Evolutionary conservation across 2,113 vertebrate genomes (phyloP).

Genomic region (Mungos mungo): DNA sequence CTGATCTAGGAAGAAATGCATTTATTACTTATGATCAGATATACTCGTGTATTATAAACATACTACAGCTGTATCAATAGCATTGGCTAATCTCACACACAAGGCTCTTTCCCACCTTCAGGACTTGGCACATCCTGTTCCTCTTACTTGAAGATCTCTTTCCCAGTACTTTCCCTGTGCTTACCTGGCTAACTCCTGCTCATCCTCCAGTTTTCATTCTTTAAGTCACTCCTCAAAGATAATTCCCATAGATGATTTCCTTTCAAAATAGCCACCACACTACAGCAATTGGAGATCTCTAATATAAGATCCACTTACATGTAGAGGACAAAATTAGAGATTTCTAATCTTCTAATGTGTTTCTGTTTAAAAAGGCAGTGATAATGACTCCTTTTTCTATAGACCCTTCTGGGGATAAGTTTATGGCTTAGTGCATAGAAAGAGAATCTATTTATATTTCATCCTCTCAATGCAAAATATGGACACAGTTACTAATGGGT

Average conservation of each 20-base stretch:
- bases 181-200: not conserved
- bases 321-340: not conserved
- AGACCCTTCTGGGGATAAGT: not conserved
- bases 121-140: not conserved
- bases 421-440: constrained; percentile 2
- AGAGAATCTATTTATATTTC: not conserved
- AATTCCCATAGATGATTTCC: not conserved
- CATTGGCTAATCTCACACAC: not conserved
- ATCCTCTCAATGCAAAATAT: not conserved
- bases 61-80: not conserved
- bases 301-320: not conserved
- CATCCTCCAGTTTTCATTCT: not conserved
- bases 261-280: not conserved
- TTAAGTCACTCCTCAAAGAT: not conserved
- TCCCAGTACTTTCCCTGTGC: not conserved
- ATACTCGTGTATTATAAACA: not conserved
- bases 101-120: not conserved
- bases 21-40: not conserved
- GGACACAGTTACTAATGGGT: constrained; percentile 1
- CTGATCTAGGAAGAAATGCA: not conserved
- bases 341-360: not conserved
- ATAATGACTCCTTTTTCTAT: not conserved
- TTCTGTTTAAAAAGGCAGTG: not conserved
- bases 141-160: not conserved
- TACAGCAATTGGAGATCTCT: not conserved